These are phyloP conservation scores for Laothoe populi DNA, from an alignment of 2,888 invertebrate species.

Conservation along the genomic window DNA sequence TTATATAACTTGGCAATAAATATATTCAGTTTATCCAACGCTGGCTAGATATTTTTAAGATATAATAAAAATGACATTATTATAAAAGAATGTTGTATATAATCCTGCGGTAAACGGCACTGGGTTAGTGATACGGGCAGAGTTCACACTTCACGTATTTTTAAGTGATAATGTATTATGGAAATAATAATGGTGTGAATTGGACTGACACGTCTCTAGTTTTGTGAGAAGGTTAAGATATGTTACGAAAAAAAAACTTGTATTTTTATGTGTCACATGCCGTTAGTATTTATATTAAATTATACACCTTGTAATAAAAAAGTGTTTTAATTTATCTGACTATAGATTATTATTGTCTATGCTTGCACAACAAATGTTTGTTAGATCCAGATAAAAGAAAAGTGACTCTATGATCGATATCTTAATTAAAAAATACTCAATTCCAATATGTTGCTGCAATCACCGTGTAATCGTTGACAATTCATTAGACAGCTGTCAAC, in stretches of 20 bases:
- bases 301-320: no score
- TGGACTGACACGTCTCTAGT: neutral
- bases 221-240: neutral
- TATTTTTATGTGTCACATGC: neutral
- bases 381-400: constrained; percentile 15
- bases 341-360: neutral
- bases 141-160: neutral
- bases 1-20: neutral
- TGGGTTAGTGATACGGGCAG: constrained; percentile 6
- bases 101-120: constrained; percentile 8
- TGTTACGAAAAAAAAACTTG: neutral
- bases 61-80: neutral
- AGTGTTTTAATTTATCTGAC: no score
- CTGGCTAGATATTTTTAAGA: neutral
- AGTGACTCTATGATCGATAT: constrained; percentile 11
- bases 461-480: constrained; percentile 16
- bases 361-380: constrained; percentile 5
- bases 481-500: constrained; percentile 14
- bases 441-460: constrained; percentile 14
- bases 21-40: neutral
- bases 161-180: constrained; percentile 4
- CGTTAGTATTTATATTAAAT: no score
- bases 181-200: constrained; percentile 13
- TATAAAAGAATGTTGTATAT: constrained; percentile 6
- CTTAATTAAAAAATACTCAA: constrained; percentile 21